These are phyloP conservation scores for Phoenoteleia sp. DNA, from an alignment of 2,888 invertebrate genomes.

Conservation along the genomic window DNA sequence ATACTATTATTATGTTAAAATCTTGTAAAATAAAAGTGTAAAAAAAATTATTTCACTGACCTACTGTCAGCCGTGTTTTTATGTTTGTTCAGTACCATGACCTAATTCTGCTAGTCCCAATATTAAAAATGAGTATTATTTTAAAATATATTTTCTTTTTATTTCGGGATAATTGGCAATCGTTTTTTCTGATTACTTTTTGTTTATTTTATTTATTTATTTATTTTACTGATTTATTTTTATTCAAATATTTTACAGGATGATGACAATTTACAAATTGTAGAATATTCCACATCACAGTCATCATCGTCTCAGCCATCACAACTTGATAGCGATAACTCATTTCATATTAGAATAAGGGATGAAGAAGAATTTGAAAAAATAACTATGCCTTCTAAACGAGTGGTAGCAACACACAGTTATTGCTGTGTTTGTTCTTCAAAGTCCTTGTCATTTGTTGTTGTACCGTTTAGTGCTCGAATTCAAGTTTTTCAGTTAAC, in stretches of 20 bases:
- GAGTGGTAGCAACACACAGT: constrained; percentile 19
- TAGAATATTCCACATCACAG: not conserved
- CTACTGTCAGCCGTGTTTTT: too few relatives aligned
- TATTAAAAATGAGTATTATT: too few relatives aligned
- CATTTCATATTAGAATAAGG: constrained; percentile 15
- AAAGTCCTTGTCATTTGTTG: not conserved
- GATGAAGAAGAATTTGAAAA: constrained; percentile 1
- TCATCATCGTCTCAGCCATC: not conserved
- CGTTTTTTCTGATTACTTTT: too few relatives aligned
- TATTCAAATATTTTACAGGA: constrained; percentile 4
- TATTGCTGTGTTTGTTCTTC: constrained; percentile 32
- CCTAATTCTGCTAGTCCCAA: too few relatives aligned
- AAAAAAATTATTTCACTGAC: too few relatives aligned
- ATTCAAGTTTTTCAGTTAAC: constrained; percentile 18
- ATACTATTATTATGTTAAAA: too few relatives aligned
- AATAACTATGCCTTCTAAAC: constrained; percentile 9
- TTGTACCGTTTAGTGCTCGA: constrained; percentile 18
- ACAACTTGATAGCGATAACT: not conserved
- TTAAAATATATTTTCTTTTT: too few relatives aligned
- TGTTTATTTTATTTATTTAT: not conserved
- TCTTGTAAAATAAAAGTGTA: too few relatives aligned
- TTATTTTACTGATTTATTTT: not conserved
- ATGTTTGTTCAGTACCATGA: too few relatives aligned
- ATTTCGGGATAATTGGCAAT: too few relatives aligned
- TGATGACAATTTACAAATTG: not conserved